Percentiles rank a stretch among this genome's conserved stretches.
These are phyloP conservation scores for Nephrotoma flavescens DNA, from an alignment of 2,888 invertebrate species.

Conservation along the genomic window DNA sequence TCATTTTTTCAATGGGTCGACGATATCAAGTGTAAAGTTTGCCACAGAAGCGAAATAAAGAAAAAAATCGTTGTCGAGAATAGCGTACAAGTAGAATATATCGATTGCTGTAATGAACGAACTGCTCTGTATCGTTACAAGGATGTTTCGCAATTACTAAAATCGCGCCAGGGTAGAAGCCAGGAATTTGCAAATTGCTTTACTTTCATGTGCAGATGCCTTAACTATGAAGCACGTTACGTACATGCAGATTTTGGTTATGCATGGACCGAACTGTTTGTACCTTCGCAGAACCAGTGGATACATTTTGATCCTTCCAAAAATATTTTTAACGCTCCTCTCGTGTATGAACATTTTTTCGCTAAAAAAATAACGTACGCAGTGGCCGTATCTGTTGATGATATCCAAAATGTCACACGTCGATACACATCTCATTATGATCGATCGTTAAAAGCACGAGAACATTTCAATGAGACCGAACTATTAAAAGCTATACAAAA, in stretches of 20 bases:
- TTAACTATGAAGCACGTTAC: conserved; percentile 59
- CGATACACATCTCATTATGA: conserved; percentile 46
- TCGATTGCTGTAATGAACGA: conserved; percentile 35
- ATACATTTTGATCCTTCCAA: conserved; percentile 94
- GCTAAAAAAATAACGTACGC: conserved; percentile 73
- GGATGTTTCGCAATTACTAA: conserved; percentile 60
- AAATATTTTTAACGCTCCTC: conserved; percentile 68
- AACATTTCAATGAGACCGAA: conserved; percentile 42
- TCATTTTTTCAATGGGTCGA: conserved; percentile 90
- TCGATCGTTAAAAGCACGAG: conserved; percentile 34
- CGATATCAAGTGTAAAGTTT: conserved; percentile 53
- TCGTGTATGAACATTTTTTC: conserved; percentile 86
- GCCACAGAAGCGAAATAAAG: conserved; percentile 36
- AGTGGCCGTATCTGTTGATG: conserved; percentile 75
- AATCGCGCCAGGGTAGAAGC: conserved; percentile 76
- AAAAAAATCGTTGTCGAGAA: conserved; percentile 31
- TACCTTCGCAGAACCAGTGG: conserved; percentile 61
- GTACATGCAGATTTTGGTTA: conserved; percentile 80
- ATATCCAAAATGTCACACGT: conserved; percentile 92
- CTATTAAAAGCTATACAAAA: conserved; percentile 40
- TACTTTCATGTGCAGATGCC: conserved; percentile 56
- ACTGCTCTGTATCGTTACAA: conserved; percentile 76
- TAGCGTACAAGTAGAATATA: conserved; percentile 45
- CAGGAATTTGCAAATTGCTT: conserved; percentile 98
- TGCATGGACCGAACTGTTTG: conserved; percentile 93